Conservation (phyloP, 2,888 invertebrate genomes). For the Synergus itoensis region DNA sequence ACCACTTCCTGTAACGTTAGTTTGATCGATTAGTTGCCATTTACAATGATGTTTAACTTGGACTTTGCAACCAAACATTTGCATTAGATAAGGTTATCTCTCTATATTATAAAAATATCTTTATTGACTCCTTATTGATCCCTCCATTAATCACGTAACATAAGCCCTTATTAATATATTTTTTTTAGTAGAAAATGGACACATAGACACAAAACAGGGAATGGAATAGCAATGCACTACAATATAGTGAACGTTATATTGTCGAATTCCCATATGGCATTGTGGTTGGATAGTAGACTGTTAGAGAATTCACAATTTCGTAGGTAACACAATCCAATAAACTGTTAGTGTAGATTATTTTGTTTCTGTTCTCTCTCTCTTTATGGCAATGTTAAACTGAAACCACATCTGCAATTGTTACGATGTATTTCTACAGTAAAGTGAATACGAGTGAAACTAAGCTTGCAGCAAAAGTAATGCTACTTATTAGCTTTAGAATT, state of each 20-base stretch:
- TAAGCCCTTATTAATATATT: too few relatives aligned
- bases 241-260: not conserved
- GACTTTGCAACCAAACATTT: conserved; percentile 11
- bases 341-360: not conserved
- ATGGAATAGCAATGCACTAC: not conserved
- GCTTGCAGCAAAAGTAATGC: not conserved
- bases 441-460: not conserved
- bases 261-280: not conserved
- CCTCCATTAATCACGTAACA: too few relatives aligned
- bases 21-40: conserved; percentile 12
- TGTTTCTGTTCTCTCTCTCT: not conserved
- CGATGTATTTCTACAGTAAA: not conserved
- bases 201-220: not conserved
- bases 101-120: too few relatives aligned
- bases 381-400: not conserved
- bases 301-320: not conserved
- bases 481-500: not conserved
- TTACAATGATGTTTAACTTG: conserved; percentile 8
- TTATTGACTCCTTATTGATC: too few relatives aligned
- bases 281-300: not conserved
- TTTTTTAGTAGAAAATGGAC: not conserved
- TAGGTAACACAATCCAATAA: not conserved
- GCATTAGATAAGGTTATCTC: not conserved
- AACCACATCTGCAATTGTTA: not conserved
- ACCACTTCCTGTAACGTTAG: not conserved